Percentiles rank a stretch among this genome's conserved stretches.
Evolutionary conservation across 2,797 vertebrate species (phyloP).

Genomic region (Pteronotus mesoamericanus): DNA sequence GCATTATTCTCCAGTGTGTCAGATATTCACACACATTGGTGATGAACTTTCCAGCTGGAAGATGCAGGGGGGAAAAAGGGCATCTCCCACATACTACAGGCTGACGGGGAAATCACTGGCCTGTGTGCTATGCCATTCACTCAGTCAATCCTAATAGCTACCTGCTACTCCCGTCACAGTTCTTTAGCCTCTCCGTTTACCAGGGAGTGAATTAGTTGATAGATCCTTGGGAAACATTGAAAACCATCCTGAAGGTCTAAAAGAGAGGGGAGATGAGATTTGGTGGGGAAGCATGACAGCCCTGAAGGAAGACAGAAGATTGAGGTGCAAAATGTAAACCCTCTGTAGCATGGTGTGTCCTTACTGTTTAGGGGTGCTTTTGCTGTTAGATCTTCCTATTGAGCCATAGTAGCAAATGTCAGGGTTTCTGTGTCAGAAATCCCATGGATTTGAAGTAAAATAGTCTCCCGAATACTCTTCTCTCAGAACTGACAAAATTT

Average conservation of each 20-base stretch:
- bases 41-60: too few species aligned
- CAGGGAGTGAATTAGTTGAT: background rate
- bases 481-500: background rate
- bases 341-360: background rate
- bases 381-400: background rate
- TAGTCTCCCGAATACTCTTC: background rate
- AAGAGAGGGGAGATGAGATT: background rate
- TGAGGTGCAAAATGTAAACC: fast-evolving
- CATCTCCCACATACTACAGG: background rate
- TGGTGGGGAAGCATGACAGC: fast-evolving
- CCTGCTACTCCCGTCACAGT: background rate
- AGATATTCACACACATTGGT: background rate
- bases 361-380: background rate
- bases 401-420: background rate
- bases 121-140: background rate
- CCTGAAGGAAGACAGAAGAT: background rate
- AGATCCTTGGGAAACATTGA: background rate
- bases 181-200: background rate
- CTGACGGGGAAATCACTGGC: background rate
- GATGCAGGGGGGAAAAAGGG: background rate
- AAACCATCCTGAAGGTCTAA: background rate
- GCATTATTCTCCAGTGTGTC: background rate
- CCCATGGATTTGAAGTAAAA: background rate
- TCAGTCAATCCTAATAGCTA: background rate
- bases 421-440: background rate